These are phyloP conservation scores for Pomatorhinus ruficollis DNA, from an alignment of 2,113 vertebrate species.

Conservation along the genomic window DNA sequence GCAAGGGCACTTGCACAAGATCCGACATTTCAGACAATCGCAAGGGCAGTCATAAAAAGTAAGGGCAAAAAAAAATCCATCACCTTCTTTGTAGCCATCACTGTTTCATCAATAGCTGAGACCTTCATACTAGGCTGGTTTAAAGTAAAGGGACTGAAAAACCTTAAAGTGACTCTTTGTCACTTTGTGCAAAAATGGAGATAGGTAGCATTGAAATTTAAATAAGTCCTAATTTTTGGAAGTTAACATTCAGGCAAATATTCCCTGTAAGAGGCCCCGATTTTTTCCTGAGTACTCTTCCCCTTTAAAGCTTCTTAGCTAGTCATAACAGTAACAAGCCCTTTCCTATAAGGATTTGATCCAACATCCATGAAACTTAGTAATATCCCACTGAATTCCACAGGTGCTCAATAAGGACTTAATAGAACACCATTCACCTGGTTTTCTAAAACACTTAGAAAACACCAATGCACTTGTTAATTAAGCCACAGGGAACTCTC, in stretches of 20 bases:
- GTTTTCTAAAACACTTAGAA: conserved; percentile 1
- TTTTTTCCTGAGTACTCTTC: neutral
- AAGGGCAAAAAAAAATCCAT: conserved; percentile 4
- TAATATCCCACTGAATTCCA: neutral
- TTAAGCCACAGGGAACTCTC: neutral
- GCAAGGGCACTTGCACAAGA: neutral
- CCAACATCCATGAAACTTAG: neutral
- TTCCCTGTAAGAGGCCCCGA: neutral
- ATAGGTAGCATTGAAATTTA: neutral
- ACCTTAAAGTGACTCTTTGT: neutral
- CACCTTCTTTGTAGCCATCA: neutral
- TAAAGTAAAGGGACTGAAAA: neutral
- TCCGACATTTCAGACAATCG: neutral
- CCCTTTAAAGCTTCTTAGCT: neutral
- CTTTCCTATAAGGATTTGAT: neutral
- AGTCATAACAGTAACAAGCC: neutral
- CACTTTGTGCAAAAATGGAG: neutral
- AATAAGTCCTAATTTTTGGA: neutral
- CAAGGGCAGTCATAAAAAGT: neutral
- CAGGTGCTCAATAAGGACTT: neutral
- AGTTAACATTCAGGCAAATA: neutral
- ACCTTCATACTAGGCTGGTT: neutral
- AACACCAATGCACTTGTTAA: neutral
- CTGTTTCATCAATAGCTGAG: neutral
- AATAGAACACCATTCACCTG: neutral